Evolutionary conservation across 2,888 invertebrate species (phyloP).

Genomic region (Empis livida): DNA sequence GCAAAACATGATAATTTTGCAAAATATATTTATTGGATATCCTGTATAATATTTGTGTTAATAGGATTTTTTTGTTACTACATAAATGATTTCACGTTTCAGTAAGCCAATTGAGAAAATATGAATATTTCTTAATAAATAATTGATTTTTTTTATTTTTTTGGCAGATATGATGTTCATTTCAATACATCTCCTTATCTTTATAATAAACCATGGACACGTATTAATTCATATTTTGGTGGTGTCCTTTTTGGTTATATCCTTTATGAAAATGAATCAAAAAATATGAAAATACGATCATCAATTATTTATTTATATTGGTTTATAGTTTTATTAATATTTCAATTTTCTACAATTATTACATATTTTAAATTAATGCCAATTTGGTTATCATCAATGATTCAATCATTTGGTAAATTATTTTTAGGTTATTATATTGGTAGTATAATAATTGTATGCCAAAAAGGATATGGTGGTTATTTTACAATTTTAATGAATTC

Average conservation of each 20-base stretch:
- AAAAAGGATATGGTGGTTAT: slow-evolving; percentile 3
- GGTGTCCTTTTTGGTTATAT: slow-evolving; percentile 2
- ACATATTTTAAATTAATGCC: slow-evolving; percentile 1
- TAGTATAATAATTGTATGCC: slow-evolving; percentile 1
- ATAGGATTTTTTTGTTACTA: slow-evolving; percentile 2
- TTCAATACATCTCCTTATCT: slow-evolving; percentile 1
- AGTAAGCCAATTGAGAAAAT: neutral
- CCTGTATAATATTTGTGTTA: neutral
- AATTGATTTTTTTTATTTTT: neutral
- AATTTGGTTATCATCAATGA: neutral
- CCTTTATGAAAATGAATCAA: neutral
- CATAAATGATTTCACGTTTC: neutral
- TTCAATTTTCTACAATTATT: neutral
- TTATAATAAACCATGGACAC: slow-evolving; percentile 3
- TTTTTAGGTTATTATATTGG: slow-evolving; percentile 3
- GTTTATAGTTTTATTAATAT: neutral
- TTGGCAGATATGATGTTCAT: slow-evolving; percentile 3
- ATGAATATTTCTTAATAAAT: neutral
- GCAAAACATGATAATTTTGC: slow-evolving; percentile 1
- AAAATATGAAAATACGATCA: neutral
- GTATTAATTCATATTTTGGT: slow-evolving; percentile 5
- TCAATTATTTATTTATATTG: neutral
- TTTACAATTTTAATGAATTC: neutral
- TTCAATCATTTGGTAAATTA: slow-evolving; percentile 3
- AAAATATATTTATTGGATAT: neutral